phyloP scores from a whole-genome alignment of 2,113 vertebrate species.

The Lepidothrix coronata region DNA sequence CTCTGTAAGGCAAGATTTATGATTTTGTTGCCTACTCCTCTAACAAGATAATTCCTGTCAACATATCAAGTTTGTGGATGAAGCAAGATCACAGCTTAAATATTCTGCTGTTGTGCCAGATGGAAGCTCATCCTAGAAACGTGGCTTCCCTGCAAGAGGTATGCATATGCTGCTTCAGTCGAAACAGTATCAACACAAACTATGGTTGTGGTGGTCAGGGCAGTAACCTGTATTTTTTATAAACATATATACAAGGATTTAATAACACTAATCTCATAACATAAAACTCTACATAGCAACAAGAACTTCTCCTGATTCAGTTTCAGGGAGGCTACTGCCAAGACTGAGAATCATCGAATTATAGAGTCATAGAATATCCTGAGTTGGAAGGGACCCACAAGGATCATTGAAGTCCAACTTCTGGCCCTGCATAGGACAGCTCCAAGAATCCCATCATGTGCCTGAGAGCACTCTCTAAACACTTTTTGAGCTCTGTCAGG shows the following conservation, averaged over 20 bases:
- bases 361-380: neutral
- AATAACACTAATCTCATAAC: neutral
- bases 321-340: neutral
- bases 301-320: neutral
- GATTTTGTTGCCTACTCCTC: neutral
- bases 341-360: neutral
- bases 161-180: neutral
- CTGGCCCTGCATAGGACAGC: neutral
- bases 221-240: neutral
- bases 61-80: neutral
- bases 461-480: neutral
- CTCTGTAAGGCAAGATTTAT: conserved; percentile 26
- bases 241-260: neutral
- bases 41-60: neutral
- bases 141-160: neutral
- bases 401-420: neutral
- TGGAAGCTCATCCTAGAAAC: neutral
- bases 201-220: neutral
- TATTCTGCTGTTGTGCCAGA: neutral
- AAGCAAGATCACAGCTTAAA: neutral
- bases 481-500: neutral
- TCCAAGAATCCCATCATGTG: neutral
- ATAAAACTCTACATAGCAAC: neutral
- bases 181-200: neutral
- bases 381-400: neutral